Evolutionary conservation across 2,797 vertebrate genomes (phyloP), one percentile per base, ranked within the genome.

Genomic region (Silurus lanzhouensis): DNA sequence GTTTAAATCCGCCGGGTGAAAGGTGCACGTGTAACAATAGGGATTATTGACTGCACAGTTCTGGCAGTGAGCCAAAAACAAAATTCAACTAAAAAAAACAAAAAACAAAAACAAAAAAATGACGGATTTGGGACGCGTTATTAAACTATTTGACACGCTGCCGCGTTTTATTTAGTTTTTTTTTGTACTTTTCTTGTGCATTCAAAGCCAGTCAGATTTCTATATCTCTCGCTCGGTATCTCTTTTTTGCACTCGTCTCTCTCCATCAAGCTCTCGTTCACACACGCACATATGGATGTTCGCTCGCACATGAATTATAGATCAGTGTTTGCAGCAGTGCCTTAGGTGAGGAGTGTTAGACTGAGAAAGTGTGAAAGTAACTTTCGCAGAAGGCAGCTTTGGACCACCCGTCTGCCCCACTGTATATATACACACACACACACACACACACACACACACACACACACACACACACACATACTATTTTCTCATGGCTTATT

Each of bases 381-480:
- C 25, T 63, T 31, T 86, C 61, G 80, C 85, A 74, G 17, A 72
- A 80, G 66, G 27, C 67, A 84, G 55, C 85, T 67, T 74, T 25
- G 52, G 82, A 83, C 82, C 75, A 46, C 57, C n/a, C 25, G 20
- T 31, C 66, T 83, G 67, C 19, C 17, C 61, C 66, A n/a, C 27
- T 66, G 27, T 63, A 68, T 25, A 15, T 82, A 70, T 84, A 71
- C 79, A 85, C 64, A 86, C 44, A 75, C 82, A 77, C 85, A 74
- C 80, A 82, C 87, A 60, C 89, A 70, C 78, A 81, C 55, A 85
- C 81, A 81, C 58, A 74, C 83, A 90, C 93, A 93, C 92, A 93
- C 94, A 93, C 92, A 93, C 19, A 71, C 58, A 74, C 83, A 90
- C 93, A 93, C 92, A 93, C 94, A 93, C 92, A 93, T 8, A 71